Evolutionary conservation across 2,113 vertebrate species (phyloP).

Genomic region (Pogonocichla stellata): DNA sequence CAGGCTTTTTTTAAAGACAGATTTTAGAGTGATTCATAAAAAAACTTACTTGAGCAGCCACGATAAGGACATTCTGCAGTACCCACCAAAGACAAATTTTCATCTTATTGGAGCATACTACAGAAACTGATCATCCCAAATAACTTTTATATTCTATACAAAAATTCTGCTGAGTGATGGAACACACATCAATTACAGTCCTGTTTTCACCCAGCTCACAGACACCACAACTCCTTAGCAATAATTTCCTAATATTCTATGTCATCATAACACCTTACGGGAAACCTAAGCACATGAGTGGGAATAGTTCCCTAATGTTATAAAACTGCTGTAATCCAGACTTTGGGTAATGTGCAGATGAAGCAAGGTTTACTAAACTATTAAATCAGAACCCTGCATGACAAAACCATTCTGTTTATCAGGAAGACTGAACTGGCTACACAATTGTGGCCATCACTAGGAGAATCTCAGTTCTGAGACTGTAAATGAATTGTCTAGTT

Average conservation of each 20-base stretch:
- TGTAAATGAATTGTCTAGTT: not conserved
- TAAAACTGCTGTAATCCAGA: not conserved
- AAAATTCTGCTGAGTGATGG: not conserved
- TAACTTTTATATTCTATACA: not conserved
- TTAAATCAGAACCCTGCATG: not conserved
- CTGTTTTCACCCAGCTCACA: not conserved
- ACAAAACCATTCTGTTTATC: not conserved
- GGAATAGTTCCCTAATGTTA: not conserved
- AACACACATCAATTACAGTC: not conserved
- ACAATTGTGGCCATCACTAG: not conserved
- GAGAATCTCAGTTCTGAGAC: not conserved
- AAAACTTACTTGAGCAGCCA: not conserved
- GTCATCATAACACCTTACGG: not conserved
- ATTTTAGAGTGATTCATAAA: not conserved
- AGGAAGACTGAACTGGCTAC: not conserved
- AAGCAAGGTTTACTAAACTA: not conserved
- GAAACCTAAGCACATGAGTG: not conserved
- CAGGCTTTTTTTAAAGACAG: not conserved
- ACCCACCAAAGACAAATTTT: not conserved
- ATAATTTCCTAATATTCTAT: not conserved
- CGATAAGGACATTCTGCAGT: not conserved
- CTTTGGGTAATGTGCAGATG: not conserved
- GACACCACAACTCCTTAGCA: not conserved
- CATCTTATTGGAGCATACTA: not conserved
- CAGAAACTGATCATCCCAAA: not conserved